Base-by-base conservation (phyloP, 2,888 invertebrate species). In the Lapara coniferarum region DNA sequence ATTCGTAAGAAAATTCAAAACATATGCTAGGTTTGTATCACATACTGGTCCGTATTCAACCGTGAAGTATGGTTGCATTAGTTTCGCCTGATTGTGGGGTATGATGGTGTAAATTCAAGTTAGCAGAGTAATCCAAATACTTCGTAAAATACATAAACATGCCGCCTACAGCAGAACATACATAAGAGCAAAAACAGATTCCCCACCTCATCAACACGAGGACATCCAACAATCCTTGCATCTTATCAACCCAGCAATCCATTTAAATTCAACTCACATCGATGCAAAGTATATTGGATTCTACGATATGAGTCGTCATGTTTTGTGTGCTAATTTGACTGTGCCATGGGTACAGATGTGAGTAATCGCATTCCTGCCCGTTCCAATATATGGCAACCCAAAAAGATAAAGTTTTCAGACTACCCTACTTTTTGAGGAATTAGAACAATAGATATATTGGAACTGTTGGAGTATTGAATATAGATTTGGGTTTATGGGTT, bases 241-340 rank as follows among this genome's bases (percentile, higher is more conserved):
- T 53, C n/a, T 53, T 16, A 16, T 53, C 16, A 53, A 16, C 53
- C 10, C 19, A 16, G 19, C 19, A 55, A 55, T 55, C 1, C 13
- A 13, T 63, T 63, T 19, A 63, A 46, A 46, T 63, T 63, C 67
- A 55, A 3, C 55, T 8, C 67, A 67, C 67, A 46, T 67, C 44
- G 10, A 55, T 44, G 44, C 67, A 44, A 44, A 44, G 37, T 56
- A 44, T 67, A 44, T 46, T 46, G 16, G 19, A 63, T 19, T 63
- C 63, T 63, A 63, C 49, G 63, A 67, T 56, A n/a, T 37, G 58
- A 19, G 14, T 14, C 51, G 57, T 58, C 69, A 66, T 66, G 55
- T 66, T 66, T 69, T 66, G 69, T 57, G 66, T 69, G 69, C 69
- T 69, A 66, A 69, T 66, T 69, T 30, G 56, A 5, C 46, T 68